Evolutionary conservation across 2,888 invertebrate genomes (phyloP), one percentile per base, ranked within the genome.

Genomic region (Drosophila pegasa): DNA sequence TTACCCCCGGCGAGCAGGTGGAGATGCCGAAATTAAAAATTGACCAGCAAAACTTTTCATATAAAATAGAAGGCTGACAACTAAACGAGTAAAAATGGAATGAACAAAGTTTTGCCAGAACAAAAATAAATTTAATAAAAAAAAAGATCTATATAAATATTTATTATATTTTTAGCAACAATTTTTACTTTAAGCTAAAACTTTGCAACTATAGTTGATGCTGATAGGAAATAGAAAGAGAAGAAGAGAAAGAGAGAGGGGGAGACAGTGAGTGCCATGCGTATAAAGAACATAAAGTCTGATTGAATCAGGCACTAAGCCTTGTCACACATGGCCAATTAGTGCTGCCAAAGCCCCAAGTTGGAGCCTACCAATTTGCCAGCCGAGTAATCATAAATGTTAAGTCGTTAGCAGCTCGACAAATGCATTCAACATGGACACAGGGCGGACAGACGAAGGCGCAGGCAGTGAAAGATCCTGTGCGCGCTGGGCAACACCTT

Each of bases 301-400:
- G 57, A 75, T 75, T 78, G 78, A 73, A 64, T 73, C 35, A 41
- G 38, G 3, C 38, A n/a, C 20, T 50, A 35, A 47, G 33, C 38
- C 31, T 2, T 35, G 33, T 18, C 27, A 9, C 41, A 59, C 43
- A 43, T 47, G 56, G 61, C 45, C 74, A 87, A 87, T 75, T 75
- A 77, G 64, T 56, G 45, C 41, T 57, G 47, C 31, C 27, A 62
- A 65, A 51, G 51, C 55, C 43, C 37, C 56, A 22, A 56, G 45
- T 27, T 55, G 48, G 35, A 71, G 71, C 65, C 80, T 74, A 59
- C 67, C 67, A 87, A 88, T 83, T 83, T 73, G 87, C 71, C 43
- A 31, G 58, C 37, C 35, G 54, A 65, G 71, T 78, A 88, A 73
- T 88, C 83, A 88, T 75, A 86, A 71, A 66, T 69, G 71, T 60